Base-by-base conservation (phyloP, 2,888 invertebrate species). In the Chrysolina americana region DNA sequence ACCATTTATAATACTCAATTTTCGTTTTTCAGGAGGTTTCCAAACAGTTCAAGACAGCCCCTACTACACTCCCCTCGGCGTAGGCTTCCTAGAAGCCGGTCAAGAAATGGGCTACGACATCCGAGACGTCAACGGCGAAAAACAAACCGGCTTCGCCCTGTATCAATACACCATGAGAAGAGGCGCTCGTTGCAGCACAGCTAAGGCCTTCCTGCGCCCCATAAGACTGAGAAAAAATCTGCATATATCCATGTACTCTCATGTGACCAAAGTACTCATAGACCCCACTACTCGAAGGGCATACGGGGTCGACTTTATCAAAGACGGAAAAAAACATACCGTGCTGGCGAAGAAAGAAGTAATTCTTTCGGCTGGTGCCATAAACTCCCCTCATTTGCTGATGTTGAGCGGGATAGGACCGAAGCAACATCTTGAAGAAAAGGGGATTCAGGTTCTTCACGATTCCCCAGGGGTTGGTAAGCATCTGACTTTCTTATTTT, bases 101-200 rank as follows among this genome's bases (percentile, higher is more conserved):
- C 93, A 95, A 86, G 96, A 97, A 87, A 94, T 96, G 94, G 96
- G 96, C 28, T 97, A 96, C 88, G 95, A 96, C 72, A 92, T 96
- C 71, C 86, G 94, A 0, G 97, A 97, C 87, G 91, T 96, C 0
- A 97, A 97, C 85, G 96, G 96, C 0, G 94, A 91, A 0, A 92
- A 94, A 82, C 97, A 97, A 86, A 96, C 96, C 0, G 97, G 96
- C 9, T 96, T 94, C 85, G 93, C 93, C 1, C 93, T 96, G 85
- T 96, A 93, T 83, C 97, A 97, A 87, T 96, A 92, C 85, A 97
- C 96, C n/a, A 95, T 96, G 92, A 89, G 96, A 72, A 89, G 96
- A 71, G 96, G 94, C 0, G 92, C 95, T 0, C 90, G 97, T 72
- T 95, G 95, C 84, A 96, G 96, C 70, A 90, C 95, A 0, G 93